Conservation (phyloP, 1,140 invertebrate species). For the Orchestia grillus region DNA sequence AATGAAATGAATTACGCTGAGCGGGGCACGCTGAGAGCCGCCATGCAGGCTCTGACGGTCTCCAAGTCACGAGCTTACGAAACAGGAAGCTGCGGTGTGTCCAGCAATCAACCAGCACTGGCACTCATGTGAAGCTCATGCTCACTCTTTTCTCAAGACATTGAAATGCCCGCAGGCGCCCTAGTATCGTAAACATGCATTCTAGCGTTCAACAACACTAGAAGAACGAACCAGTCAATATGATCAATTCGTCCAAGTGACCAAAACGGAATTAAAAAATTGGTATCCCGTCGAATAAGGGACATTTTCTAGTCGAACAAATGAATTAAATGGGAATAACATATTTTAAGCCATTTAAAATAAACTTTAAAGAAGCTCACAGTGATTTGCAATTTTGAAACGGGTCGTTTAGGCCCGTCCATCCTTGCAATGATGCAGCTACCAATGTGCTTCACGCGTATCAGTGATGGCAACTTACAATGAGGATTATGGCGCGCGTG, state of each 20-base stretch:
- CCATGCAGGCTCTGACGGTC: background rate
- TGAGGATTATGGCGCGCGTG: background rate
- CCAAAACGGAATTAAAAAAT: too few species aligned
- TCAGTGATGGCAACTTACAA: background rate
- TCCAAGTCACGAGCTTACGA: constrained; percentile 21
- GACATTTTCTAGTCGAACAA: too few species aligned
- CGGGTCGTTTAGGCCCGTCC: too few species aligned
- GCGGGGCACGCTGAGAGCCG: constrained; percentile 6
- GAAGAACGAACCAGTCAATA: too few species aligned
- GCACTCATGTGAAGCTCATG: background rate
- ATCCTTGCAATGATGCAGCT: background rate
- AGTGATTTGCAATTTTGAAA: too few species aligned
- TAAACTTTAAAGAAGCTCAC: too few species aligned
- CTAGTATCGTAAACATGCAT: background rate
- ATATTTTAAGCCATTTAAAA: too few species aligned
- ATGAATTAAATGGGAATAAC: too few species aligned
- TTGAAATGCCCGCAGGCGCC: background rate
- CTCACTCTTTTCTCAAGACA: background rate
- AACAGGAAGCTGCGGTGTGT: constrained; percentile 29
- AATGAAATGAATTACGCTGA: constrained; percentile 1
- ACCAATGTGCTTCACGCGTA: background rate
- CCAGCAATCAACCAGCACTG: background rate
- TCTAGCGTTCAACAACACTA: too few species aligned
- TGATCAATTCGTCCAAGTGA: too few species aligned
- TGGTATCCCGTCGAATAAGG: too few species aligned